Base-by-base conservation (phyloP, 92 coral and sea anemone genomes). In the Zoanthus solanderi region DNA sequence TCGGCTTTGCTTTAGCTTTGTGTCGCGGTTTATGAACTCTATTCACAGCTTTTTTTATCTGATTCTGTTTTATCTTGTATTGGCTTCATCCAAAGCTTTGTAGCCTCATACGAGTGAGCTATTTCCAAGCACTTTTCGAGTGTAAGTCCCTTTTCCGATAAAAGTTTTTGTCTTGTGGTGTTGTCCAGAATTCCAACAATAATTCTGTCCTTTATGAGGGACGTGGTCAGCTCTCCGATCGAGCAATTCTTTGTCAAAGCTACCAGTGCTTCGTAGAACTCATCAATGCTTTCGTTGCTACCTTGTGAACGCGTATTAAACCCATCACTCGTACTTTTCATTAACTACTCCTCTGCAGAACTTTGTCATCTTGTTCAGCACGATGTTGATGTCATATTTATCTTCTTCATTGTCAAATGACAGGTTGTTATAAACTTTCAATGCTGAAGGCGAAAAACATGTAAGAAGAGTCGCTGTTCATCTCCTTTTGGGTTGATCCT, bases 101-200 rank as follows among this genome's bases (percentile, higher is more conserved):
- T 88, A 14, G 87, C 91, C 73, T 88, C 91, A 74, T 71, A 88
- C 0, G 88, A 88, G 66, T 88, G 86, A 30, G 88, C 88, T 31
- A 88, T 83, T 53, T 88, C 91, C 73, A 78, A 76, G 54, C 76
- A 72, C 47, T 58, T 83, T 30, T 89, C 77, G 18, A 83, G 88
- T 16, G 78, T 84, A 14, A 89, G 76, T 75, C 84, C 84, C 47
- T 75, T 84, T 44, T 83, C 88, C 56, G 75, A 60, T 84, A 89
- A 50, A 57, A 89, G 78, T 58, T 76, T 89, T 84, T 84, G 54
- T 23, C 85, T 50, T 44, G 69, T 76, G n/a, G 84, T 47, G 71
- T 58, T 58, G 66, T 58, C 66, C 66, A 58, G 66, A 58, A 58
- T 58, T 75, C 89, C 80, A 17, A 89, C 89, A 47, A 88, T 31